These are phyloP conservation scores for Esox niger DNA, from an alignment of 2,113 vertebrate genomes.

Conservation along the genomic window DNA sequence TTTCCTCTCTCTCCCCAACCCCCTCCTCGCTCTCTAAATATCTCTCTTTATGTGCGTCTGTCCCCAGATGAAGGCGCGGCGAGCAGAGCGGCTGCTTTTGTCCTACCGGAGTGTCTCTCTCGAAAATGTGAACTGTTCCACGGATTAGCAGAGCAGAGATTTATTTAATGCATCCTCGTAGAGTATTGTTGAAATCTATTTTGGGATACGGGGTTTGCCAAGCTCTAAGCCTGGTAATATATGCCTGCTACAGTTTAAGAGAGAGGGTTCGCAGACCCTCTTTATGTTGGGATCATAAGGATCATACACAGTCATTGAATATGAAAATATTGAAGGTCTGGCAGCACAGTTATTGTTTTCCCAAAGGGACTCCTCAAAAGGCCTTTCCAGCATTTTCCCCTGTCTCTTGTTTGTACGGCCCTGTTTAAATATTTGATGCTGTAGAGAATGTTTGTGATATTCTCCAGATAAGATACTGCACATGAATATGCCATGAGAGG, in stretches of 20 bases:
- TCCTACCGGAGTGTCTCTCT: conserved; percentile 73
- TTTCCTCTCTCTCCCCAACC: conserved; percentile 37
- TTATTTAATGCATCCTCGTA: conserved; percentile 83
- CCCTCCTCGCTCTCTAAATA: conserved; percentile 62
- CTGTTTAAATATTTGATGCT: conserved; percentile 78
- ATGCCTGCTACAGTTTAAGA: conserved; percentile 82
- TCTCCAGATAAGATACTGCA: conserved; percentile 70
- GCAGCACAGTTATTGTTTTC: conserved; percentile 65
- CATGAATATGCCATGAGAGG: conserved; percentile 73
- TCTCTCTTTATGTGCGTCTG: conserved; percentile 73
- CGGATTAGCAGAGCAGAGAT: conserved; percentile 79
- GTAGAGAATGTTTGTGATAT: conserved; percentile 72
- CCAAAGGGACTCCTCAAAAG: conserved; percentile 44
- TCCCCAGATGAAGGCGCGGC: conserved; percentile 71
- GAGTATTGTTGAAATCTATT: conserved; percentile 82
- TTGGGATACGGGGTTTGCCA: conserved; percentile 75
- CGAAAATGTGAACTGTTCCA: conserved; percentile 75
- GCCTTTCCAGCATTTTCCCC: conserved; percentile 47
- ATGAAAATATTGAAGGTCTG: conserved; percentile 67
- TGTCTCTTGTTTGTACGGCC: conserved; percentile 63
- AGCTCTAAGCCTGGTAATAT: conserved; percentile 82
- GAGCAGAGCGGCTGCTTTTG: conserved; percentile 69
- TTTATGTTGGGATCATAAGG: conserved; percentile 74
- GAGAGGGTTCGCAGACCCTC: conserved; percentile 75
- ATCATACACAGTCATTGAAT: conserved; percentile 71